Percentiles rank a stretch among this genome's conserved stretches.
phyloP scores from a whole-genome alignment of 53 echinoderm and acorn worm species.

The Holothuria scabra region DNA sequence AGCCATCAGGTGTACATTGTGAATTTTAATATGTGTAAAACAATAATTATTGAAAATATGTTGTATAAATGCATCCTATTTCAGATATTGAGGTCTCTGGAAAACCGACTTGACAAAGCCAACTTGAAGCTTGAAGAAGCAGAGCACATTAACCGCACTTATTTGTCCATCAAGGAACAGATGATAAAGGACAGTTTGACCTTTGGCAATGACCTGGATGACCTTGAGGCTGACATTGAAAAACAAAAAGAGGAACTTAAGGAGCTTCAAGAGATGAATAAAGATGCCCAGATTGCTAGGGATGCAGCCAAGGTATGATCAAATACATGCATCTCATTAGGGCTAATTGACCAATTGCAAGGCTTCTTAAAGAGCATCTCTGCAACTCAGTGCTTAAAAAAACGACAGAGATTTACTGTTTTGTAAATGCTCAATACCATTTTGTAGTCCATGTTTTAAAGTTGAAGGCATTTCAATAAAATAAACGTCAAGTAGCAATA shows the following conservation, averaged over 20 bases:
- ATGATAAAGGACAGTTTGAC: constrained; percentile 95
- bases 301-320: constrained; percentile 85
- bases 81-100: constrained; percentile 83
- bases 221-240: constrained; percentile 74
- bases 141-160: constrained; percentile 94
- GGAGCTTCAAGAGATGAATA: constrained; percentile 90
- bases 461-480: no score
- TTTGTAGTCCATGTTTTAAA: no score
- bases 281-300: constrained; percentile 89
- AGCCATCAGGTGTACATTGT: no score
- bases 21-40: neutral
- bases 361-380: no score
- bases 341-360: no score
- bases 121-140: constrained; percentile 88
- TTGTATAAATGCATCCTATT: neutral
- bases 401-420: no score
- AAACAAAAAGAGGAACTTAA: constrained; percentile 80
- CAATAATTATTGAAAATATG: neutral
- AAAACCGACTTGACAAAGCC: constrained; percentile 97
- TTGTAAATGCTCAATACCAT: no score
- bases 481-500: no score
- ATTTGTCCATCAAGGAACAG: constrained; percentile 87
- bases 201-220: constrained; percentile 97
- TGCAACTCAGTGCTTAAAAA: no score
- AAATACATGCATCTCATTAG: no score